These are phyloP conservation scores for Charina bottae DNA, from an alignment of 2,113 vertebrate genomes.

Conservation along the genomic window DNA sequence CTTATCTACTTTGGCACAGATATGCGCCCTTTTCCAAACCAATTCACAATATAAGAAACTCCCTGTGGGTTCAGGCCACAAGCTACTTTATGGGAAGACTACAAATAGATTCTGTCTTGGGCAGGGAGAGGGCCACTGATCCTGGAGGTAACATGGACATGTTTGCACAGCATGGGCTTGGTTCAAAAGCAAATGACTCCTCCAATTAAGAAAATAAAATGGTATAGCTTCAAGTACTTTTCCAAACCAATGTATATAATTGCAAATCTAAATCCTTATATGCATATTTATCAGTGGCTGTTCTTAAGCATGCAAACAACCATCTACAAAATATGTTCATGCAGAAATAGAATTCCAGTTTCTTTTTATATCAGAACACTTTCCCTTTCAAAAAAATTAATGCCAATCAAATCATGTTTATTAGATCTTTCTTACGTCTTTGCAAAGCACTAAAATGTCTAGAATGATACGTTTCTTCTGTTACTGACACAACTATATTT, in stretches of 20 bases:
- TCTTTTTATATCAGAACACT: not conserved
- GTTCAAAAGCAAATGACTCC: not conserved
- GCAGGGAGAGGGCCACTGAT: not conserved
- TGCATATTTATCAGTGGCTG: not conserved
- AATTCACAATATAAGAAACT: not conserved
- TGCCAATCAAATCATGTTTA: constrained; percentile 24
- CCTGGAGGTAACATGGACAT: not conserved
- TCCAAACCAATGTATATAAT: not conserved
- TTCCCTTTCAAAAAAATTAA: not conserved
- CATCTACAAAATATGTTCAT: constrained; percentile 2
- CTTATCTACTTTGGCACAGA: not conserved
- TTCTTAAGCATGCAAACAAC: not conserved
- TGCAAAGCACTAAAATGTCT: not conserved
- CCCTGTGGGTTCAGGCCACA: not conserved
- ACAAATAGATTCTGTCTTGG: not conserved
- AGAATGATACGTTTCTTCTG: not conserved
- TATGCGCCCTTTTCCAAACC: not conserved
- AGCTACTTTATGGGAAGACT: not conserved
- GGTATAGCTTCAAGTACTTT: not conserved
- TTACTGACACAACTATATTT: not conserved
- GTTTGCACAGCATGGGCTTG: not conserved
- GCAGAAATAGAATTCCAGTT: not conserved
- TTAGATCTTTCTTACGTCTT: not conserved
- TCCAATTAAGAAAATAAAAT: not conserved
- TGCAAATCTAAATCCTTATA: not conserved